Percentiles rank a stretch among this genome's conserved stretches.
Conservation (phyloP, 2,888 invertebrate species). For the Uloborus plumipes region DNA sequence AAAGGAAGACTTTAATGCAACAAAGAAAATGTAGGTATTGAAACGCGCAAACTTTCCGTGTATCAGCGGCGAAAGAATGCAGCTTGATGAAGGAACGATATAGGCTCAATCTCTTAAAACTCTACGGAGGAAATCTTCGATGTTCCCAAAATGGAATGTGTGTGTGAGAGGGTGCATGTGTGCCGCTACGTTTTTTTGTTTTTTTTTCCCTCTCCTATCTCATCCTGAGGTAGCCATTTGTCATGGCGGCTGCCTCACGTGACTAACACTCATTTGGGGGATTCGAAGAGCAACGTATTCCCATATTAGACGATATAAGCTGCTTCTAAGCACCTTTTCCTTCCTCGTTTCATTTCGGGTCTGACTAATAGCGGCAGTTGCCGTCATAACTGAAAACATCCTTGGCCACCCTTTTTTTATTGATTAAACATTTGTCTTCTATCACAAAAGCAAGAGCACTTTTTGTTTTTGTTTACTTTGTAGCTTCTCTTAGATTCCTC, state of each 20-base stretch:
- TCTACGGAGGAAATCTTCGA: conserved; percentile 36
- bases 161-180: conserved; percentile 23
- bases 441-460: conserved; percentile 37
- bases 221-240: conserved; percentile 46
- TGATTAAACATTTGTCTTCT: conserved; percentile 57
- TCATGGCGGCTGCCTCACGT: conserved; percentile 52
- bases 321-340: conserved; percentile 46
- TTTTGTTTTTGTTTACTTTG: conserved; percentile 45
- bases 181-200: not conserved
- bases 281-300: conserved; percentile 36
- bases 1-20: conserved; percentile 36
- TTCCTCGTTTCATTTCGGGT: conserved; percentile 36
- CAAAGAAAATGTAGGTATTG: conserved; percentile 56
- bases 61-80: conserved; percentile 47
- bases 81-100: conserved; percentile 48
- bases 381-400: conserved; percentile 55
- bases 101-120: conserved; percentile 43
- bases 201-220: conserved; percentile 17
- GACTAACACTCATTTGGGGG: conserved; percentile 47
- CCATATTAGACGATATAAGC: conserved; percentile 61
- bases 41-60: conserved; percentile 48
- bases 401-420: conserved; percentile 35
- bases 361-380: conserved; percentile 56
- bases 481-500: conserved; percentile 20
- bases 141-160: conserved; percentile 45